phyloP scores from a whole-genome alignment of 2,888 invertebrate species.

The Drosophila longiperda region DNA sequence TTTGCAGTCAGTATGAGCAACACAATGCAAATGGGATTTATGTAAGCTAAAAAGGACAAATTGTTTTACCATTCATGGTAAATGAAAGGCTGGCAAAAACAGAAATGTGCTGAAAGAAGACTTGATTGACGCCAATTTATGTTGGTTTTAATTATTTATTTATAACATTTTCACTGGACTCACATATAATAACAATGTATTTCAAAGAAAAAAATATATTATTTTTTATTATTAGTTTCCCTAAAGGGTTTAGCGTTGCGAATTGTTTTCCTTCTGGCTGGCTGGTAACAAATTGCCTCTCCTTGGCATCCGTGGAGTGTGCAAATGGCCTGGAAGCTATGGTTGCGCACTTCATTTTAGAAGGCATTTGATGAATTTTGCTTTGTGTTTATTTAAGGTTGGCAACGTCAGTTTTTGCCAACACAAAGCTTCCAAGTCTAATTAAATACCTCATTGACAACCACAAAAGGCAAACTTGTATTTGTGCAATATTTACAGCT shows the following conservation, averaged over 20 bases:
- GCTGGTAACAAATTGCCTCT: conserved; percentile 6
- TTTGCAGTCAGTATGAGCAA: background rate
- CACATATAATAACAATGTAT: background rate
- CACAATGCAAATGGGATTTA: background rate
- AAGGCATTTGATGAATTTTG: conserved; percentile 2
- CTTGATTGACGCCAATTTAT: background rate
- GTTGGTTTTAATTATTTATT: conserved; percentile 8
- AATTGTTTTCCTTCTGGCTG: conserved; percentile 17
- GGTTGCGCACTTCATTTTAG: conserved; percentile 8
- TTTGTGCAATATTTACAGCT: background rate
- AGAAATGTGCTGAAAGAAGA: background rate
- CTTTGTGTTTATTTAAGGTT: conserved; percentile 1
- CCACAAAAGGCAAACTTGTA: conserved; percentile 17
- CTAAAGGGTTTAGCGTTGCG: conserved; percentile 14
- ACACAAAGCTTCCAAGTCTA: conserved; percentile 12
- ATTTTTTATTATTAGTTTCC: conserved; percentile 25
- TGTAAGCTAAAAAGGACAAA: background rate
- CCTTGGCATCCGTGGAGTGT: conserved; percentile 6
- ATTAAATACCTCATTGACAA: conserved; percentile 12
- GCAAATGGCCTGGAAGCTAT: conserved; percentile 21
- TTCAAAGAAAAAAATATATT: background rate
- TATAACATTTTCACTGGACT: background rate
- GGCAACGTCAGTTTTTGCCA: conserved; percentile 10
- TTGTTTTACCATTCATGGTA: background rate
- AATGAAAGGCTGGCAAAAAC: background rate